These are phyloP conservation scores for Brachystomella parvula DNA, from an alignment of 1,140 invertebrate genomes.

Conservation along the genomic window DNA sequence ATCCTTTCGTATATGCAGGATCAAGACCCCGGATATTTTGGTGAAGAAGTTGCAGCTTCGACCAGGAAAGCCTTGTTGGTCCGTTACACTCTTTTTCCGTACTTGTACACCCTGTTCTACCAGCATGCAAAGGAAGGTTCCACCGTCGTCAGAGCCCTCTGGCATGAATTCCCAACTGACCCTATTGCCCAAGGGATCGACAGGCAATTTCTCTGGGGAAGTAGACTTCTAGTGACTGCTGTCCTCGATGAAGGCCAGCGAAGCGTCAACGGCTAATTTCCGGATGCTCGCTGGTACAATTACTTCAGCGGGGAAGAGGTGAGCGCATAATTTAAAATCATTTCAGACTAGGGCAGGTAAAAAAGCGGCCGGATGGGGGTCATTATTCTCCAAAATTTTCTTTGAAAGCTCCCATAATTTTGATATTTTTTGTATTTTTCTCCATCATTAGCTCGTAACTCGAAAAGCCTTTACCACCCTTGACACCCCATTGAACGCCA, in stretches of 20 bases:
- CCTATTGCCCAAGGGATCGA: constrained; percentile 37
- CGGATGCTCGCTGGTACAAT: constrained; percentile 45
- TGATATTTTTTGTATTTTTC: neutral
- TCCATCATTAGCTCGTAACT: constrained; percentile 30
- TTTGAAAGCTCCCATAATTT: neutral
- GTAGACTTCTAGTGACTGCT: constrained; percentile 39
- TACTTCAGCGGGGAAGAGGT: constrained; percentile 44
- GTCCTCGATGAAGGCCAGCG: constrained; percentile 35
- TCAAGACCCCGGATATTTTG: constrained; percentile 41
- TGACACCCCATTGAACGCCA: constrained; percentile 52
- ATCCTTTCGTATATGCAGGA: constrained; percentile 17
- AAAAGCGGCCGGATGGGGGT: too few species aligned
- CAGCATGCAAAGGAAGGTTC: constrained; percentile 34
- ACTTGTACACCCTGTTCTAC: constrained; percentile 49
- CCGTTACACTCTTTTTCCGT: constrained; percentile 49
- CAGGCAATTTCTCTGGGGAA: constrained; percentile 41
- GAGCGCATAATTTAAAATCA: constrained; percentile 23
- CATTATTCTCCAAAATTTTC: too few species aligned
- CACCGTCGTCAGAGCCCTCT: constrained; percentile 39
- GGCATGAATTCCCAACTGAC: constrained; percentile 41
- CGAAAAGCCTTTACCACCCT: constrained; percentile 12
- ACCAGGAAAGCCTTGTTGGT: constrained; percentile 40
- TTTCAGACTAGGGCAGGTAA: too few species aligned
- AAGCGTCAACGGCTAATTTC: constrained; percentile 44
- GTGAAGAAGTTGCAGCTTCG: constrained; percentile 36